Conservation (phyloP, 2,797 vertebrate species). For the Hoplostethus mediterraneus region DNA sequence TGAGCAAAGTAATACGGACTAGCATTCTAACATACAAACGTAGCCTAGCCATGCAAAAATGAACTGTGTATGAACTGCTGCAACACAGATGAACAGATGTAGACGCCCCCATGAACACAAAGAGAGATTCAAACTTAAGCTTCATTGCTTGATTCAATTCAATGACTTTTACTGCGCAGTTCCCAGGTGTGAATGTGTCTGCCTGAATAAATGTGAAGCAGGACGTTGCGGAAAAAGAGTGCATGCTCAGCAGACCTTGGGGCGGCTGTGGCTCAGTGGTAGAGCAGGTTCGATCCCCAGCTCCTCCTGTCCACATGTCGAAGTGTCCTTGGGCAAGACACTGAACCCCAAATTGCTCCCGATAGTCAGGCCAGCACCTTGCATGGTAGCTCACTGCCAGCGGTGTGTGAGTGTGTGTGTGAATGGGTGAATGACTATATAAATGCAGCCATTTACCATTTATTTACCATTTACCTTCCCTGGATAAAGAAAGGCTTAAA, state of each 20-base stretch:
- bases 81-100: slow-evolving; percentile 20
- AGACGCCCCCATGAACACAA: slow-evolving; percentile 6
- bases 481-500: slow-evolving; percentile 34
- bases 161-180: not conserved
- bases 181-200: slow-evolving; percentile 17
- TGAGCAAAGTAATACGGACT: not conserved
- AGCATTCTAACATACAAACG: not conserved
- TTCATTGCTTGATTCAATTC: slow-evolving; percentile 12
- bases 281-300: too few species aligned
- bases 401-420: too few species aligned
- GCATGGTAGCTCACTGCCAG: too few species aligned
- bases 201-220: slow-evolving; percentile 36
- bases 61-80: not conserved
- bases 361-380: too few species aligned
- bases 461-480: not conserved
- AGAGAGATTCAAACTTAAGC: slow-evolving; percentile 33
- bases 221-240: slow-evolving; percentile 24
- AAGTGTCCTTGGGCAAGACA: too few species aligned
- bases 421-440: too few species aligned
- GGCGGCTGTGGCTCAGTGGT: too few species aligned
- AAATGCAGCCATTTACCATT: too few species aligned
- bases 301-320: too few species aligned
- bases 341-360: too few species aligned
- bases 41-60: not conserved
- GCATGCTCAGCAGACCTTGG: slow-evolving; percentile 43